Conservation (phyloP, 2,113 vertebrate genomes). For the Charadrius vociferus region DNA sequence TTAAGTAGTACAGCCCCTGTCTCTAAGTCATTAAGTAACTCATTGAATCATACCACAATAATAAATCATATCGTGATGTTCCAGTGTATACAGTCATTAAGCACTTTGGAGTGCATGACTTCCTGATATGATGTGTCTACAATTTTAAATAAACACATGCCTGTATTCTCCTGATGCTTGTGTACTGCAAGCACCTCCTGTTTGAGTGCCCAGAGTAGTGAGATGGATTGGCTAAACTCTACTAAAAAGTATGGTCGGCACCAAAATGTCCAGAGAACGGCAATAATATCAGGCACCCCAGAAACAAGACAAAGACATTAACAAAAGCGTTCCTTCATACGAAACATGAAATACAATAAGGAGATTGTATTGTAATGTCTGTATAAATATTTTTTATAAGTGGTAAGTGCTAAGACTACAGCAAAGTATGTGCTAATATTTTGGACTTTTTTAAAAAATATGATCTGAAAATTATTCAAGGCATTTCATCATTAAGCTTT, state of each 20-base stretch:
- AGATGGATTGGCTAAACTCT: conserved; percentile 9
- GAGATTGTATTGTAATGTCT: neutral
- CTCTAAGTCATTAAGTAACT: neutral
- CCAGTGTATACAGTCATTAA: conserved; percentile 31
- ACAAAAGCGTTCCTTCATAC: neutral
- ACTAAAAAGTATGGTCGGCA: neutral
- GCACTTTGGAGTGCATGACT: conserved; percentile 37
- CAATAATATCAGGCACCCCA: neutral
- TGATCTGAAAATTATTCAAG: neutral
- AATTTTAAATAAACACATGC: conserved; percentile 43
- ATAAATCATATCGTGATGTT: neutral
- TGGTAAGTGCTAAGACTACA: neutral
- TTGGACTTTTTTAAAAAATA: neutral
- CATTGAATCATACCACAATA: conserved; percentile 5
- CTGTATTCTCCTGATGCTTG: conserved; percentile 25
- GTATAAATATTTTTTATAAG: neutral
- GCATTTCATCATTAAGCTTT: neutral
- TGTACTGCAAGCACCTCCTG: neutral
- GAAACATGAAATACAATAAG: neutral
- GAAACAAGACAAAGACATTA: neutral
- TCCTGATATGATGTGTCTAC: conserved; percentile 13
- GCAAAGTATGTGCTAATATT: neutral
- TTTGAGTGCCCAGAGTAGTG: neutral
- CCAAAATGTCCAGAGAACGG: neutral
- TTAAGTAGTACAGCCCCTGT: neutral